phyloP scores from a whole-genome alignment of 2,113 vertebrate genomes.

The Callocephalon fimbriatum region DNA sequence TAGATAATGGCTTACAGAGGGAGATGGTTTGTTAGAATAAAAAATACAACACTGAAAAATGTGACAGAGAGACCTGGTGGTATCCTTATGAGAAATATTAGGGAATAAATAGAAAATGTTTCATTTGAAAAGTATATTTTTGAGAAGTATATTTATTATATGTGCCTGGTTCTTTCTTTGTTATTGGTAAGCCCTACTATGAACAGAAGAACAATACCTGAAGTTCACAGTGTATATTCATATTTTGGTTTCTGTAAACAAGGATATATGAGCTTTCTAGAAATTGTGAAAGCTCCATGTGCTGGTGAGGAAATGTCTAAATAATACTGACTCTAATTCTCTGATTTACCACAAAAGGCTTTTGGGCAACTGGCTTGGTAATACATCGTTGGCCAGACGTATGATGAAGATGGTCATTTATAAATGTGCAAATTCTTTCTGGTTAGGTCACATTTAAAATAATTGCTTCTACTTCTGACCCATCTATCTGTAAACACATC shows the following conservation, averaged over 20 bases:
- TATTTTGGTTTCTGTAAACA: not conserved
- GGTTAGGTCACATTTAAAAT: slow-evolving; percentile 37
- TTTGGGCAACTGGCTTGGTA: not conserved
- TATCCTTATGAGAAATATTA: slow-evolving; percentile 21
- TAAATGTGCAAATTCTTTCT: slow-evolving; percentile 27
- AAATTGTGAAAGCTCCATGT: not conserved
- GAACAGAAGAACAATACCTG: not conserved
- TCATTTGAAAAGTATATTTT: not conserved
- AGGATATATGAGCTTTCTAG: not conserved
- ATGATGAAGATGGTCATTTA: slow-evolving; percentile 42
- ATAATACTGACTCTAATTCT: not conserved
- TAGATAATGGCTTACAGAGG: slow-evolving; percentile 36
- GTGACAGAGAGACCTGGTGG: not conserved
- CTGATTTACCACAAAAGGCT: not conserved
- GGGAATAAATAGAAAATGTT: not conserved
- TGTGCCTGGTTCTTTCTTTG: not conserved
- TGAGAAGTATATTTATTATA: not conserved
- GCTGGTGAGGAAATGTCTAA: not conserved
- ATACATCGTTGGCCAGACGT: not conserved
- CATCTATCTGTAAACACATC: slow-evolving; percentile 10
- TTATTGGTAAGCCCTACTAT: not conserved
- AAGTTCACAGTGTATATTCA: not conserved
- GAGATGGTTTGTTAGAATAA: not conserved
- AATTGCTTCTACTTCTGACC: slow-evolving; percentile 18
- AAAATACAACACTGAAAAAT: not conserved